Evolutionary conservation across 2,888 invertebrate species (phyloP).

Genomic region (Drosophila stalkeri): DNA sequence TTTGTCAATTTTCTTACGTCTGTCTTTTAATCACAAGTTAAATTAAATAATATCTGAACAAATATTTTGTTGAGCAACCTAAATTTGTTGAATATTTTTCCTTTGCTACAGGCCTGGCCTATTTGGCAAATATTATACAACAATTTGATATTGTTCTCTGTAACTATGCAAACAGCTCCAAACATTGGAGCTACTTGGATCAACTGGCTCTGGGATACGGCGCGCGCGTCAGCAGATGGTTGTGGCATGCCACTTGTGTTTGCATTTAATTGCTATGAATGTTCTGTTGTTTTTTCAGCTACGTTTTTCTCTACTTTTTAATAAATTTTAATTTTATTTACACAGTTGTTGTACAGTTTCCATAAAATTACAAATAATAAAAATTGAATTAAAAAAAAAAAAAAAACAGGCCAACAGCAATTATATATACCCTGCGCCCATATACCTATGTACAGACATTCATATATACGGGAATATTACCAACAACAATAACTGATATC

Average conservation of each 20-base stretch:
- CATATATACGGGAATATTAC: conserved; percentile 44
- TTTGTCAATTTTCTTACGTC: background rate
- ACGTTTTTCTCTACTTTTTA: conserved; percentile 25
- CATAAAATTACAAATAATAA: conserved; percentile 71
- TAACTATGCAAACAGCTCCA: conserved; percentile 57
- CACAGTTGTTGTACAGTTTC: conserved; percentile 77
- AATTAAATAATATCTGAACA: conserved; percentile 51
- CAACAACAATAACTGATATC: conserved; percentile 68
- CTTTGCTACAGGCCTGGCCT: background rate
- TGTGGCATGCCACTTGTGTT: conserved; percentile 70
- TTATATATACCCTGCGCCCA: conserved; percentile 56
- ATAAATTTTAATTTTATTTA: conserved; percentile 70
- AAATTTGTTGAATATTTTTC: conserved; percentile 38
- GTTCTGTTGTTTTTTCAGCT: conserved; percentile 63
- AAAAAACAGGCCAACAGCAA: conserved; percentile 57
- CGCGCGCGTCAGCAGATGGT: conserved; percentile 54
- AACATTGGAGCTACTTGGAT: conserved; percentile 53
- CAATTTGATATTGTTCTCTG: conserved; percentile 57
- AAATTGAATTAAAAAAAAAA: background rate
- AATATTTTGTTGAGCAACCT: conserved; percentile 62
- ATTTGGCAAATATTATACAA: conserved; percentile 61
- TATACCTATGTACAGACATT: conserved; percentile 10
- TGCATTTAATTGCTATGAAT: conserved; percentile 52
- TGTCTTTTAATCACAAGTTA: conserved; percentile 13
- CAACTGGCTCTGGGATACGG: background rate